Conservation (phyloP, 2,888 invertebrate genomes). For the Heliconius hortense region DNA sequence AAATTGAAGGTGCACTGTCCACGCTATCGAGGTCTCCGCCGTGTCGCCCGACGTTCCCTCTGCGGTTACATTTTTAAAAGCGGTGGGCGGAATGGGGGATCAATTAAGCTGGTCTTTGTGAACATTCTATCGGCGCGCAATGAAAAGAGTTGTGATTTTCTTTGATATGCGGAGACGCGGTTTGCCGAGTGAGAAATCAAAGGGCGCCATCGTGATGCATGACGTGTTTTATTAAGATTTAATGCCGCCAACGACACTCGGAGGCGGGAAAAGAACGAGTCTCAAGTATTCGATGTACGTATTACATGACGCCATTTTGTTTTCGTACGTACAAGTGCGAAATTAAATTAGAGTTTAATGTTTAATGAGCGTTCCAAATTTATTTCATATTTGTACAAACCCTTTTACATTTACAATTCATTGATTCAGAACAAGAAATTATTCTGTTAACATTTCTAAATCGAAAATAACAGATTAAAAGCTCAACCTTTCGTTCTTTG, state of each 20-base stretch:
- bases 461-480: constrained; percentile 15
- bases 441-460: constrained; percentile 5
- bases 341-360: constrained; percentile 43
- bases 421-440: constrained; percentile 15
- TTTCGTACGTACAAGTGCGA: constrained; percentile 61
- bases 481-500: constrained; percentile 13
- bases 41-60: constrained; percentile 49
- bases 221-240: constrained; percentile 82
- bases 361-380: constrained; percentile 38
- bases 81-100: constrained; percentile 64
- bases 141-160: constrained; percentile 82
- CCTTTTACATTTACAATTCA: constrained; percentile 8
- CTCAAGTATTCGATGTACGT: constrained; percentile 76
- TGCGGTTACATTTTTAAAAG: constrained; percentile 58
- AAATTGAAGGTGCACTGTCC: constrained; percentile 77
- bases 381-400: constrained; percentile 19
- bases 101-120: constrained; percentile 76
- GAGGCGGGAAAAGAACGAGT: constrained; percentile 80
- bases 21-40: constrained; percentile 60
- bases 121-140: constrained; percentile 80
- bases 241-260: constrained; percentile 80
- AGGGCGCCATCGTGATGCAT: constrained; percentile 76
- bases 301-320: constrained; percentile 78
- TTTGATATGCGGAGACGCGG: constrained; percentile 79
- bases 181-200: constrained; percentile 82